Evolutionary conservation across 2,113 vertebrate species (phyloP), one percentile per base, ranked within the genome.

Genomic region (Elaphurus davidianus): DNA sequence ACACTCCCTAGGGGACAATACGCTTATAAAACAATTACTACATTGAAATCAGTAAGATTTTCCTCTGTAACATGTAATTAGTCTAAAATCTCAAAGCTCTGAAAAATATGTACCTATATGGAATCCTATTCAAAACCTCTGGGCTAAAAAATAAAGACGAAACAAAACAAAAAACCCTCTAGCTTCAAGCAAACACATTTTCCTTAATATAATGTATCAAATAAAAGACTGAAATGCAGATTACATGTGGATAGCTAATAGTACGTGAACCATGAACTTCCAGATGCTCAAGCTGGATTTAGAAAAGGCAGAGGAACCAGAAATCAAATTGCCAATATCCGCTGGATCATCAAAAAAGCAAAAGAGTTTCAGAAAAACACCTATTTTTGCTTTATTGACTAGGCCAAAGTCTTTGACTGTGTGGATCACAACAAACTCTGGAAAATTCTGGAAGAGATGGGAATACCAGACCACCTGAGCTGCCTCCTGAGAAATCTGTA

Each of bases 11-110:
- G 11, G 90, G 11, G 40, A 55, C 57, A 97, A 67, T 60, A 91
- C 64, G 16, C 59, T 93, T 78, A 86, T 60, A 95, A 93, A 91
- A 96, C 45, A 95, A 71, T 87, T 47, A 93, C 28, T 67, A 76
- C 30, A 83, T 1, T 55, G 40, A 97, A 97, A 90, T 14, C 47
- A 93, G 0, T 47, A 91, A 11, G 17, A 52, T 47, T 86, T 86
- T 94, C 74, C 91, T 54, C 54, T 50, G 11, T 45, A 86, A 96
- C 33, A 43, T 45, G 50, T 45, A 87, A 90, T 90, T 79, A 87
- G 33, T 74, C 27, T 81, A 95, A 15, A 93, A 79, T 30, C 14
- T 27, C 79, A 87, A 83, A 88, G 23, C 59, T 55, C 43, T 59
- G 78, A 87, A 87, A 96, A 91, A 94, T 87, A 83, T 15, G 55